phyloP scores from a whole-genome alignment of 2,113 vertebrate genomes.

The Dasyprocta punctata region DNA sequence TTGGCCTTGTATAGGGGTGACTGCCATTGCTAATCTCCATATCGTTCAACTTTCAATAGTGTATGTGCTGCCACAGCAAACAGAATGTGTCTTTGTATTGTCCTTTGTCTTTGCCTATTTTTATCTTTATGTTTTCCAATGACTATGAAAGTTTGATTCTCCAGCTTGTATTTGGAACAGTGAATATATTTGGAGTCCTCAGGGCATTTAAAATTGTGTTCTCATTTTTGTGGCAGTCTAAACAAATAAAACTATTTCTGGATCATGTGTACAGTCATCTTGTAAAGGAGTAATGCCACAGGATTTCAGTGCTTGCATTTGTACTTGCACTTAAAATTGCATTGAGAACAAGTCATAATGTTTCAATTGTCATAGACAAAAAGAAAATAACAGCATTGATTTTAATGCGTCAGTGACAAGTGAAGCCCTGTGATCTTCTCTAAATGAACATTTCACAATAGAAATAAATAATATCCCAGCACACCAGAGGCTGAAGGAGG shows the following conservation, averaged over 20 bases:
- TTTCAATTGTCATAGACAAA: slow-evolving; percentile 26
- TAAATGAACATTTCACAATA: not conserved
- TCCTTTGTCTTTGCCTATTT: slow-evolving; percentile 20
- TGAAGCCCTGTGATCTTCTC: not conserved
- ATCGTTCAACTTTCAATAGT: not conserved
- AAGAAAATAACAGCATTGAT: slow-evolving; percentile 34
- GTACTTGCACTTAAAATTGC: not conserved
- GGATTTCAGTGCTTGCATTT: not conserved
- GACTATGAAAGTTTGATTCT: slow-evolving; percentile 31
- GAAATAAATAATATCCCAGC: not conserved
- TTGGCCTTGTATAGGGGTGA: not conserved
- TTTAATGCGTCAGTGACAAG: not conserved
- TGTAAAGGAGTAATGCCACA: not conserved
- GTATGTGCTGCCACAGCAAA: not conserved
- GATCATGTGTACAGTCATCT: not conserved
- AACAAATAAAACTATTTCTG: slow-evolving; percentile 37
- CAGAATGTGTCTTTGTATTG: not conserved
- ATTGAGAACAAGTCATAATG: not conserved
- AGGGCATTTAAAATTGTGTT: slow-evolving; percentile 25
- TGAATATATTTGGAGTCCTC: not conserved
- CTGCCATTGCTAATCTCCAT: not conserved
- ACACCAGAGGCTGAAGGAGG: not conserved
- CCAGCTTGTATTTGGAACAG: slow-evolving; percentile 1
- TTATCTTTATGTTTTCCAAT: slow-evolving; percentile 29
- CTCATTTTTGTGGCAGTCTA: slow-evolving; percentile 10